phyloP scores from a whole-genome alignment of 2,113 vertebrate species.

The Tympanuchus pallidicinctus region DNA sequence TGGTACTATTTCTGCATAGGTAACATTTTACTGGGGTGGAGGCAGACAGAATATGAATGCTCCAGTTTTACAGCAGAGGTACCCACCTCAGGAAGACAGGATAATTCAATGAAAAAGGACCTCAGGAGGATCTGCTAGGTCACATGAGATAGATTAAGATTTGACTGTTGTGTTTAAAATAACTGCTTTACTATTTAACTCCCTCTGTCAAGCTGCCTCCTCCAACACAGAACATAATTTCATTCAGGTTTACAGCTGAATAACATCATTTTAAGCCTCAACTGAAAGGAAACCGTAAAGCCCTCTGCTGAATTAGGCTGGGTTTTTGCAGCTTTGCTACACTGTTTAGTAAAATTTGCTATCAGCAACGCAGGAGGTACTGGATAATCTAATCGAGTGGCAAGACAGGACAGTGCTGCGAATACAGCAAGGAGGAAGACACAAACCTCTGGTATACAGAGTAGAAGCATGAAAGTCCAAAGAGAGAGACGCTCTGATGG shows the following conservation, averaged over 20 bases:
- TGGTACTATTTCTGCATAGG: background rate
- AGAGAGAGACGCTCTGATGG: background rate
- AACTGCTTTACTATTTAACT: background rate
- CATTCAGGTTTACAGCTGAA: background rate
- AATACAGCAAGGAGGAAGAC: background rate
- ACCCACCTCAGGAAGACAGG: background rate
- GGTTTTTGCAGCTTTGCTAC: background rate
- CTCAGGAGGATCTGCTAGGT: background rate
- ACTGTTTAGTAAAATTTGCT: background rate
- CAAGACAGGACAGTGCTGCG: background rate
- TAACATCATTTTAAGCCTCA: background rate
- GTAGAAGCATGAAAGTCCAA: background rate
- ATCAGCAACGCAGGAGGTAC: rapidly evolving
- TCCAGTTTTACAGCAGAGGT: background rate
- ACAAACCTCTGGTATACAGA: rapidly evolving
- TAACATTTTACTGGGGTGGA: background rate
- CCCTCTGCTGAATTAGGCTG: background rate
- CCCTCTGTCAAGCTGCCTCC: background rate
- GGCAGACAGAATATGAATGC: background rate
- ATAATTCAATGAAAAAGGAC: background rate
- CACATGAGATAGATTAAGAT: background rate
- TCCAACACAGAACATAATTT: background rate
- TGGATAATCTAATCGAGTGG: background rate
- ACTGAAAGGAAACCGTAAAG: background rate
- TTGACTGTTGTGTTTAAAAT: background rate